These are phyloP conservation scores for Arctia plantaginis DNA, from an alignment of 2,888 invertebrate species.

Conservation along the genomic window DNA sequence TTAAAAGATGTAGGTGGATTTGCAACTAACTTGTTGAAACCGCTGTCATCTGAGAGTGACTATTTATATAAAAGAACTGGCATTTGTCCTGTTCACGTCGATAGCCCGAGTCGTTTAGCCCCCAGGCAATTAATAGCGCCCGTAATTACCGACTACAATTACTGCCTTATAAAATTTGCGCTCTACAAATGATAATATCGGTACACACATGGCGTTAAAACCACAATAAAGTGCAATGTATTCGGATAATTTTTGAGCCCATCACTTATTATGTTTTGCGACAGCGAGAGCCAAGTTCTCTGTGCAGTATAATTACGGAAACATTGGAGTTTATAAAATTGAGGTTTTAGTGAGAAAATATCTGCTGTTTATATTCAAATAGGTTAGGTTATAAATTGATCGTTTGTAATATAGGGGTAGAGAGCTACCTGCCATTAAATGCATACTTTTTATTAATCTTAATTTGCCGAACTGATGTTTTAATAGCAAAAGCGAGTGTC, in stretches of 20 bases:
- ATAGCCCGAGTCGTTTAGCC: not conserved
- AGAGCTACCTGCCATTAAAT: not conserved
- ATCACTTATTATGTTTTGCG: conserved; percentile 3
- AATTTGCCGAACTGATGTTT: too few relatives aligned
- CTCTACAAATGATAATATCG: not conserved
- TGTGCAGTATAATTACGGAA: not conserved
- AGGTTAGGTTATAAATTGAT: not conserved
- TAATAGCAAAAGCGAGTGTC: too few relatives aligned
- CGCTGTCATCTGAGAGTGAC: not conserved
- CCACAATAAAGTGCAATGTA: not conserved
- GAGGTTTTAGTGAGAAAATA: not conserved
- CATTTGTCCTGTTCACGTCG: not conserved
- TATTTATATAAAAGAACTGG: not conserved
- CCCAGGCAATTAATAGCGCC: conserved; percentile 3
- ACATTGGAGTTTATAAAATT: conserved; percentile 1
- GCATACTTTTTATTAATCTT: too few relatives aligned
- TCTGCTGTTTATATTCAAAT: not conserved
- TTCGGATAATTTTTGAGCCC: not conserved
- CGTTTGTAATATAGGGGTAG: not conserved
- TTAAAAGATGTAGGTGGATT: not conserved
- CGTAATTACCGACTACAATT: not conserved
- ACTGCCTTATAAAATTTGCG: conserved; percentile 3
- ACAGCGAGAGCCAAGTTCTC: not conserved
- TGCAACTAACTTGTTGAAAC: not conserved
- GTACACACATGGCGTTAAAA: conserved; percentile 9